Conservation (phyloP, 1,140 invertebrate genomes). For the Samia ricini region DNA sequence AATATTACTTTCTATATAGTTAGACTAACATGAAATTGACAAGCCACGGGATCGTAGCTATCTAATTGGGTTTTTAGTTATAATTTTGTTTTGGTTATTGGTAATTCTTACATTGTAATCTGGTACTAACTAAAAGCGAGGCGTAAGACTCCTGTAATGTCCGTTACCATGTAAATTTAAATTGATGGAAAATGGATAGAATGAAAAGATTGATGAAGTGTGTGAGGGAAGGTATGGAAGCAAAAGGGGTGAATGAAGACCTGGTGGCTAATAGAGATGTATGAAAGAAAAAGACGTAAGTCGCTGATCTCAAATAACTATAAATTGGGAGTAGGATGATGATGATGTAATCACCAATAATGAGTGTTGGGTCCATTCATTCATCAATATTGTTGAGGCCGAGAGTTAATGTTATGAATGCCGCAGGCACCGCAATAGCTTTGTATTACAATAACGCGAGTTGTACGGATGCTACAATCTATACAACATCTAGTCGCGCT, state of each 20-base stretch:
- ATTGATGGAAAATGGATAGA: no score
- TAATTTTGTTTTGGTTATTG: no score
- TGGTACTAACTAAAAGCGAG: not conserved
- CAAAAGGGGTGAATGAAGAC: no score
- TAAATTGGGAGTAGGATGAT: no score
- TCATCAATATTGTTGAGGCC: not conserved
- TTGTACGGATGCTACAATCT: not conserved
- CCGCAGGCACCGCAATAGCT: not conserved
- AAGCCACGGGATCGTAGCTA: not conserved
- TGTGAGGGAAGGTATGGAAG: no score
- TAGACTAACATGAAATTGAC: not conserved
- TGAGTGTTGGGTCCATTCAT: no score
- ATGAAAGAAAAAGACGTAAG: no score
- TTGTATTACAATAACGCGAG: not conserved
- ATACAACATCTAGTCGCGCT: constrained; percentile 8
- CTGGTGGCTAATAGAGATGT: no score
- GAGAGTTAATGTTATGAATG: not conserved
- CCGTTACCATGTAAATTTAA: not conserved
- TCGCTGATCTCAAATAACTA: no score
- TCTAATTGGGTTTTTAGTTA: not conserved
- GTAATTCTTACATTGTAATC: not conserved
- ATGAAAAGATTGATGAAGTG: no score
- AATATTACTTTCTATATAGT: not conserved
- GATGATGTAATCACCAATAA: no score
- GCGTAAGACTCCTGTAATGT: not conserved